These are phyloP conservation scores for Urophycis tenuis DNA, from an alignment of 2,797 vertebrate genomes.

Conservation along the genomic window DNA sequence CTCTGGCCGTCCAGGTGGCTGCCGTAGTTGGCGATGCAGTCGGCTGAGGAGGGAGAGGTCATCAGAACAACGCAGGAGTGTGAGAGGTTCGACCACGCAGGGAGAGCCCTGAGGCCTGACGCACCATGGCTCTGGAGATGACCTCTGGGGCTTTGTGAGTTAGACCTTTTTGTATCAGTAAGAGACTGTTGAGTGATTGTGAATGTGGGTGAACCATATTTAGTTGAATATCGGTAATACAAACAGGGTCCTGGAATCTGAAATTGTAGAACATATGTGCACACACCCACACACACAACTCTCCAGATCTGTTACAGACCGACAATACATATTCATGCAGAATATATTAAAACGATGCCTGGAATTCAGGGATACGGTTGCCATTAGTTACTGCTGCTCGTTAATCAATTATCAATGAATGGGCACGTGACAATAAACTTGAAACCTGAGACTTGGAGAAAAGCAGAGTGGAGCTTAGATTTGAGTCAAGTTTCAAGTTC, in stretches of 20 bases:
- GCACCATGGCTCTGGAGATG: too few relatives aligned
- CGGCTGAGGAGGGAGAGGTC: not conserved
- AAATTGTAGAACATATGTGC: too few relatives aligned
- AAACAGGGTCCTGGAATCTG: not conserved
- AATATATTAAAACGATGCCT: not conserved
- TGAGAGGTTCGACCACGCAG: too few relatives aligned
- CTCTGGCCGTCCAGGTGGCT: conserved; percentile 92
- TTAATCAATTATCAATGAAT: not conserved
- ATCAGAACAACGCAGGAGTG: not conserved
- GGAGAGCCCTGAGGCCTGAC: too few relatives aligned
- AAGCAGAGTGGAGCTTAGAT: not conserved
- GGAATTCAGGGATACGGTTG: not conserved
- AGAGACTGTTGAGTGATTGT: not conserved
- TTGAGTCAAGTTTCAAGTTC: not conserved
- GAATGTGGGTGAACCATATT: not conserved
- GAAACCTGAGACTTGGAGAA: not conserved
- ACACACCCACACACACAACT: not conserved
- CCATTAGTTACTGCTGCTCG: not conserved
- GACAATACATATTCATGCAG: not conserved
- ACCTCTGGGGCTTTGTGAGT: too few relatives aligned
- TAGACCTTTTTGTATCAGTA: too few relatives aligned
- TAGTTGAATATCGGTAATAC: not conserved
- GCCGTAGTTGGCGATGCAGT: conserved; percentile 15
- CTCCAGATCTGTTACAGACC: not conserved
- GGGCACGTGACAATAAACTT: not conserved